Base-by-base conservation (phyloP, 1,140 invertebrate genomes). In the Archegozetes longisetosus region DNA sequence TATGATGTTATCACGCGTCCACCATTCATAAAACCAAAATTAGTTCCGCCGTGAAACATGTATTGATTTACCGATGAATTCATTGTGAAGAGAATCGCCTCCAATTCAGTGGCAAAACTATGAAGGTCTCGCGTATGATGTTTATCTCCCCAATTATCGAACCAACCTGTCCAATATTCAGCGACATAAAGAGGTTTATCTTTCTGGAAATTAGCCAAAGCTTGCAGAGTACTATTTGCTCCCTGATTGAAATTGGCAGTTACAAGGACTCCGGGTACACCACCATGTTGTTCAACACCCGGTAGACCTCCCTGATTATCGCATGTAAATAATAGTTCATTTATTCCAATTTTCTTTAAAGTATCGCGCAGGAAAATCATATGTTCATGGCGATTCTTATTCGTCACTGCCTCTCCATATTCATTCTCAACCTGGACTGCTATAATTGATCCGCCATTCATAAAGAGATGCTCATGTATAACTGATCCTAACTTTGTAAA, bases 1-100 rank as follows among this genome's bases (percentile, higher is more conserved):
- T 77, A 78, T 50, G 70, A 73, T 2, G 76, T 78, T 3, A 70
- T 68, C 4, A 70, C 66, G 28, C 70, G 64, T 17, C n/a, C 12
- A 28, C 47, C 51, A 22, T 53, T 53, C 51, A 53, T 53, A 22
- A 53, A 53, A 22, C 51, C 64, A 32, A 65, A 65, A 46, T 55
- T 55, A 14, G 64, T 65, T 0, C 64, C 64, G 9, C 64, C 64
- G 50, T 62, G 60, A 49, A 65, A 65, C 24, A 65, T 55, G 27
- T 65, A 72, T 20, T 72, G 57, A 56, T 72, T 71, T n/a, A 71
- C 65, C 1, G 67, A 70, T 2, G 68, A 70, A 22, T 65, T 66
- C 47, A 64, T 48, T 2, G 54, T 47, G 51, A 53, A 47, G 12
- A 71, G 57, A 40, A 70, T 69, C 17, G 55, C 49, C 50, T 69